Conservation (phyloP, 2,797 vertebrate species). For the Pristis pectinata region DNA sequence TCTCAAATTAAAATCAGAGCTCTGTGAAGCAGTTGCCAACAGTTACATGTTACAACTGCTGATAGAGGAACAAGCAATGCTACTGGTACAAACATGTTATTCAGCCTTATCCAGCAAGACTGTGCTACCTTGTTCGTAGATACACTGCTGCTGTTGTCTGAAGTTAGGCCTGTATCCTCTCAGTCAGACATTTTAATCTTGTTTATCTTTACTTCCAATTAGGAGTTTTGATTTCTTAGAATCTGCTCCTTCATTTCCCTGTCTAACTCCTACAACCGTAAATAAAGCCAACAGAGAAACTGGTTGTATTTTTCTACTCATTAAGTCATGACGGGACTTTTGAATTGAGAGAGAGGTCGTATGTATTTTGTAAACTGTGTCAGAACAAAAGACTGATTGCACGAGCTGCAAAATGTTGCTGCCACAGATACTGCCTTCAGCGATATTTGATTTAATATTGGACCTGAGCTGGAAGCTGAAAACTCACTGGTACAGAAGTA, state of each 20-base stretch:
- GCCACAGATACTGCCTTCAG: not conserved
- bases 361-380: not conserved
- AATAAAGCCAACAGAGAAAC: not conserved
- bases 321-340: not conserved
- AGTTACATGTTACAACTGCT: not conserved
- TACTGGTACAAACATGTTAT: slow-evolving; percentile 17
- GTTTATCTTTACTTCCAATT: slow-evolving; percentile 17
- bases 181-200: slow-evolving; percentile 19
- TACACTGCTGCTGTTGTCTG: not conserved
- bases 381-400: not conserved
- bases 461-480: not conserved
- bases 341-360: not conserved
- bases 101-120: slow-evolving; percentile 28
- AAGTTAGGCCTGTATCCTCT: not conserved
- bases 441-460: not conserved
- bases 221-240: not conserved
- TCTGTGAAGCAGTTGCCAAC: not conserved
- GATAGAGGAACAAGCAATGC: not conserved
- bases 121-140: not conserved
- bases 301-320: not conserved
- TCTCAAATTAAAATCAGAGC: not conserved
- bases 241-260: not conserved
- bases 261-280: not conserved
- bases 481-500: not conserved
- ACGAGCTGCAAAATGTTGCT: not conserved